Percentiles rank a stretch among this genome's conserved stretches.
These are phyloP conservation scores for Phyllostomus discolor DNA, from an alignment of 2,113 vertebrate species.

Conservation along the genomic window DNA sequence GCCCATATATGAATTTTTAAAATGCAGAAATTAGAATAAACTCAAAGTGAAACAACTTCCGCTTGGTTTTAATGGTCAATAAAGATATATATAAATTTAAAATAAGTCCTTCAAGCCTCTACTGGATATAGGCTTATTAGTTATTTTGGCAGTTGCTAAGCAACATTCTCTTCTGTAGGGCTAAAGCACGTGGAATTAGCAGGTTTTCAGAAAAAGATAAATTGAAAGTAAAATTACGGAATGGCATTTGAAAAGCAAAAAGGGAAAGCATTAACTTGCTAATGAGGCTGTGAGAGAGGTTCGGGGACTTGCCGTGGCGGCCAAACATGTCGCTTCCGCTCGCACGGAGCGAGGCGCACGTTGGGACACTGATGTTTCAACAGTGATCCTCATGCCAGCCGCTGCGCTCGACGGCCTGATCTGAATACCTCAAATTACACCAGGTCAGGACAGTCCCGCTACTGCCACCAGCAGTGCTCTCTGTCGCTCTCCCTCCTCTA, in stretches of 20 bases:
- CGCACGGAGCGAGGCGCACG: not conserved
- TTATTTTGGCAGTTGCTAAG: constrained; percentile 74
- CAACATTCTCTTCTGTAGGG: constrained; percentile 63
- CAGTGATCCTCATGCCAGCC: not conserved
- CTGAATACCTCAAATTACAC: constrained; percentile 44
- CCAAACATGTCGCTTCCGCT: not conserved
- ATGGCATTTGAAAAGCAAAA: constrained; percentile 13
- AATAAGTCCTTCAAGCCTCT: constrained; percentile 47
- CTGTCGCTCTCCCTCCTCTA: not conserved
- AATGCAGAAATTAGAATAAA: constrained; percentile 30
- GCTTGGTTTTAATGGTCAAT: not conserved
- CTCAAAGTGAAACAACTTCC: constrained; percentile 14
- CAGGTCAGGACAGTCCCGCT: not conserved
- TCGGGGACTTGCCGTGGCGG: not conserved
- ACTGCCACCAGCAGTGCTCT: not conserved
- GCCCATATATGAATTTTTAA: not conserved
- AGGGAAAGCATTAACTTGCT: constrained; percentile 16
- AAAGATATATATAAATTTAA: constrained; percentile 48
- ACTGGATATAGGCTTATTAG: constrained; percentile 14
- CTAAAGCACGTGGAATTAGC: constrained; percentile 64
- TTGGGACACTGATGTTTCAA: constrained; percentile 43
- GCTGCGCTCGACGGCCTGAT: constrained; percentile 61
- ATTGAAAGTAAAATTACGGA: constrained; percentile 49
- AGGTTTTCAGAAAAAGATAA: constrained; percentile 64
- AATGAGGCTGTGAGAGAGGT: not conserved